Conservation (phyloP, 2,113 vertebrate species). For the Otolemur garnettii region DNA sequence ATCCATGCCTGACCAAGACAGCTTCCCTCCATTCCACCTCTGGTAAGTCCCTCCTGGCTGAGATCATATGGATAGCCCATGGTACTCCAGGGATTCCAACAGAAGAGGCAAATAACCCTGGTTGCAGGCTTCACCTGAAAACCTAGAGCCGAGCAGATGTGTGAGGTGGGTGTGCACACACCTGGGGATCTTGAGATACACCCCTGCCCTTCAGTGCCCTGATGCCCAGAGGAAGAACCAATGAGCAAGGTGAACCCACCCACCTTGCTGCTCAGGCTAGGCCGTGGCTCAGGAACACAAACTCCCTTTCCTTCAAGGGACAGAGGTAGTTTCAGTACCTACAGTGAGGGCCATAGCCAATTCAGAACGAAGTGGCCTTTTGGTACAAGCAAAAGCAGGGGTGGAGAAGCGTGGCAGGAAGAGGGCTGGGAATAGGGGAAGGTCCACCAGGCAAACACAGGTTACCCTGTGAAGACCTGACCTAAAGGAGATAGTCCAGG, state of each 20-base stretch:
- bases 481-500: not conserved
- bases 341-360: constrained; percentile 15
- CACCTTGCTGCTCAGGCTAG: not conserved
- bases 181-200: not conserved
- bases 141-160: not conserved
- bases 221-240: not conserved
- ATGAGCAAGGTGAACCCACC: not conserved
- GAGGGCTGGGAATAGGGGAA: not conserved
- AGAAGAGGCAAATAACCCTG: constrained; percentile 9
- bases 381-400: not conserved
- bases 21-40: not conserved
- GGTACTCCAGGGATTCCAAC: not conserved
- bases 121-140: constrained; percentile 17
- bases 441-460: not conserved
- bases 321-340: constrained; percentile 51
- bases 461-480: not conserved
- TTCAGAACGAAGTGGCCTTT: constrained; percentile 44
- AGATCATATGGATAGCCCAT: not conserved
- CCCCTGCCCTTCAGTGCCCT: not conserved
- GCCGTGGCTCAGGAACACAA: constrained; percentile 2
- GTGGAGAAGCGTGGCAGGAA: not conserved
- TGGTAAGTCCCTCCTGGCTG: not conserved
- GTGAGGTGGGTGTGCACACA: not conserved
- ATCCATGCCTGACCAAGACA: not conserved
- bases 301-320: constrained; percentile 33